These are phyloP conservation scores for Lithobates sylvaticus DNA, from an alignment of 2,797 vertebrate genomes.

Conservation along the genomic window DNA sequence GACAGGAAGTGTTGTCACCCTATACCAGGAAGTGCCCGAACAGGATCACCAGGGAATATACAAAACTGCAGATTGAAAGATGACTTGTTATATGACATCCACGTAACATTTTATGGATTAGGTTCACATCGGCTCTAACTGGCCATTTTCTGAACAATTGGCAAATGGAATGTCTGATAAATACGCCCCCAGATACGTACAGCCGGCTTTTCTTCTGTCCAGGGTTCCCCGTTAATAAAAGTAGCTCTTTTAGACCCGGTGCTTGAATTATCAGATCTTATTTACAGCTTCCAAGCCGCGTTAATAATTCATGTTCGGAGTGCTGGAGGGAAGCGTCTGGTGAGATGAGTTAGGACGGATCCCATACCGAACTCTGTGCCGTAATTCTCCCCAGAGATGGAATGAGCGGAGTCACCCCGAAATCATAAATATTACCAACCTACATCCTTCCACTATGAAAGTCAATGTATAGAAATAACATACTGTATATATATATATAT, in stretches of 20 bases:
- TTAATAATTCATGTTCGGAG: slow-evolving; percentile 22
- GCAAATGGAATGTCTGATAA: too few species aligned
- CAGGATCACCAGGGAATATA: too few species aligned
- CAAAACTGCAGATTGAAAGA: too few species aligned
- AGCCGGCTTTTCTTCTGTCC: neutral
- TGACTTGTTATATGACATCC: too few species aligned
- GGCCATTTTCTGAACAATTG: too few species aligned
- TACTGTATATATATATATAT: too few species aligned
- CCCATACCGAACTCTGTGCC: slow-evolving; percentile 1
- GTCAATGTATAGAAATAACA: too few species aligned
- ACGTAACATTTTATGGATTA: too few species aligned
- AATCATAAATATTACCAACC: neutral
- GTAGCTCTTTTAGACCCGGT: neutral
- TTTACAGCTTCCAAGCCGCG: neutral
- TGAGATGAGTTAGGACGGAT: slow-evolving; percentile 12
- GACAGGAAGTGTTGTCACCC: too few species aligned
- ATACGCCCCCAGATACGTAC: too few species aligned
- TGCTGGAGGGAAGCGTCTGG: neutral
- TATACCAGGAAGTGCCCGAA: too few species aligned
- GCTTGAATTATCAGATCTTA: neutral
- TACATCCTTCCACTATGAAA: neutral
- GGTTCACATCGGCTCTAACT: too few species aligned
- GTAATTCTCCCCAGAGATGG: neutral
- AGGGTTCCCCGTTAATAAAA: neutral
- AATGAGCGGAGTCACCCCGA: neutral